A percentile compares a stretch with the other conserved stretches of the same genome.
Conservation (phyloP, 2,797 vertebrate species). For the Meriones psammophilus region DNA sequence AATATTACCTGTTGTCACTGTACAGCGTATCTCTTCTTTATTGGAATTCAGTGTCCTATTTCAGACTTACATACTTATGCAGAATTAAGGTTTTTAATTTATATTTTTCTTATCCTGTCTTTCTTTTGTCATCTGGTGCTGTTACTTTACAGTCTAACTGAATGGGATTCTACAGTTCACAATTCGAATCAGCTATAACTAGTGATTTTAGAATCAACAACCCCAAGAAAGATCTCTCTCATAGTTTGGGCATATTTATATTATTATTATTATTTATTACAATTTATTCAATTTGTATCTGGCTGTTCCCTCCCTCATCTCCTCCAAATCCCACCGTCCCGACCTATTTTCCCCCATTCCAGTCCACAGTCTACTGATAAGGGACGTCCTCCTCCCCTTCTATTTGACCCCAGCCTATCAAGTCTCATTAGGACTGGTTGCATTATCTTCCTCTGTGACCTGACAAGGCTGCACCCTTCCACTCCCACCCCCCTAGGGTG, state of each 20-base stretch:
- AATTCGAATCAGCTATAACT: not conserved
- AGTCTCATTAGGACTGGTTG: too few relatives aligned
- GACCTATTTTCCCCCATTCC: too few relatives aligned
- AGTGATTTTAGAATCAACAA: constrained; percentile 12
- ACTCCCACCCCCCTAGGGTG: too few relatives aligned
- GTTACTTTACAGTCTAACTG: not conserved
- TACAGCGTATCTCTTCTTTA: not conserved
- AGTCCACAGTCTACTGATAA: too few relatives aligned
- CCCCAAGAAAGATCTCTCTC: not conserved
- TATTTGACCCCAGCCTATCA: too few relatives aligned
- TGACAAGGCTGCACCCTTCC: too few relatives aligned
- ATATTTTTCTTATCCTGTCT: not conserved
- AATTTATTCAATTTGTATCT: too few relatives aligned
- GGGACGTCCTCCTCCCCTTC: too few relatives aligned
- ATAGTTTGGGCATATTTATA: not conserved
- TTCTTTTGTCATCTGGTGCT: not conserved
- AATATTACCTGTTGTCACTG: not conserved
- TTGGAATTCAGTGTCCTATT: not conserved
- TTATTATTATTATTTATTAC: too few relatives aligned
- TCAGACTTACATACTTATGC: not conserved
- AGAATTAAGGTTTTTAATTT: not conserved
- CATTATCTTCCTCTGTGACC: too few relatives aligned
- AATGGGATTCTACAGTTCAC: not conserved
- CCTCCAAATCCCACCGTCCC: too few relatives aligned
- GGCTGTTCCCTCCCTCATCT: too few relatives aligned